Conservation (phyloP, 2,888 invertebrate genomes). For the Augochlorella aurata region DNA sequence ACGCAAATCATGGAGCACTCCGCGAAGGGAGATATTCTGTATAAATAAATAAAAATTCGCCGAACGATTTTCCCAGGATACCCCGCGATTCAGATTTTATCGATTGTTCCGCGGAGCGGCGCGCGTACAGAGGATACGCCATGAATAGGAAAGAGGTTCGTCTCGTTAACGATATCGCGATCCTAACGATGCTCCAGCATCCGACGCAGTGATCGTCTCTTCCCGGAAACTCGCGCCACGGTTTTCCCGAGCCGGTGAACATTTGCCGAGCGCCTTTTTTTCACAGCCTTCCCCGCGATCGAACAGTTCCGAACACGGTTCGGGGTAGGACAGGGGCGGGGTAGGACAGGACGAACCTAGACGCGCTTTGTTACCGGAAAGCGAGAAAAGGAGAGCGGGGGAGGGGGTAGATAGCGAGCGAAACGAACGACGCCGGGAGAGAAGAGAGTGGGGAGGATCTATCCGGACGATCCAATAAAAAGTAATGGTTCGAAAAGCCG, state of each 20-base stretch:
- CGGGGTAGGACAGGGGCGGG: constrained; percentile 28
- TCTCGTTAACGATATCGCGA: constrained; percentile 8
- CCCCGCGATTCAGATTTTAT: neutral
- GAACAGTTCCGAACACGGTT: constrained; percentile 29
- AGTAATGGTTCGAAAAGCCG: constrained; percentile 73
- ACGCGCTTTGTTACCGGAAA: constrained; percentile 6
- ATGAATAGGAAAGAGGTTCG: constrained; percentile 16
- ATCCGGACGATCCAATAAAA: constrained; percentile 71
- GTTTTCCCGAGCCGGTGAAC: constrained; percentile 47
- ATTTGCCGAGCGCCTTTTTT: constrained; percentile 57
- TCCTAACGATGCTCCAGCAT: constrained; percentile 7
- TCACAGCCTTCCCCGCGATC: constrained; percentile 56
- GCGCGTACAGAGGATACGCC: neutral
- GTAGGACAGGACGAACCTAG: constrained; percentile 25
- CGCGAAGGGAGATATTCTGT: neutral
- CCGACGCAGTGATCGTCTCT: constrained; percentile 58
- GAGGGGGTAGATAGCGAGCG: constrained; percentile 21
- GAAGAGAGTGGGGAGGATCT: constrained; percentile 45
- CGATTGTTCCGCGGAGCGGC: neutral
- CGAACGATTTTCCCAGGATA: neutral
- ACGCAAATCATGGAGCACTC: no score
- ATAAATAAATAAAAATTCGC: neutral
- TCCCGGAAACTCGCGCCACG: constrained; percentile 38
- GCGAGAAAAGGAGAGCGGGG: neutral
- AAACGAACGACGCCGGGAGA: constrained; percentile 41